phyloP scores from a whole-genome alignment of 1,140 invertebrate species.

The Drosophila prosaltans region DNA sequence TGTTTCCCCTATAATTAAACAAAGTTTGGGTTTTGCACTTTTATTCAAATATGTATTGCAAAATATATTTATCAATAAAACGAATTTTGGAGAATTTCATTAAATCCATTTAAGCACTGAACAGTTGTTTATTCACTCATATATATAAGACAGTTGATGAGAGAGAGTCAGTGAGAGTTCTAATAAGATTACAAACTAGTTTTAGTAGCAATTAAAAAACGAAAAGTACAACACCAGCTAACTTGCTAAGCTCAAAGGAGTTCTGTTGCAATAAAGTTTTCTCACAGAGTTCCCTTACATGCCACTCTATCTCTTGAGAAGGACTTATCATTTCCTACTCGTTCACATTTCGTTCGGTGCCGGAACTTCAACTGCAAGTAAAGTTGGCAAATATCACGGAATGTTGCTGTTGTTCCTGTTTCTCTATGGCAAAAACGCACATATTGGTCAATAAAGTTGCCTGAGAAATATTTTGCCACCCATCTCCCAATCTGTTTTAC shows the following conservation, averaged over 20 bases:
- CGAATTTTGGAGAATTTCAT: neutral
- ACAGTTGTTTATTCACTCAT: neutral
- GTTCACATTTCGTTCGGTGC: neutral
- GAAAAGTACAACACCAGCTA: neutral
- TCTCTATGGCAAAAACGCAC: constrained; percentile 43
- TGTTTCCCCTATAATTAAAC: no score
- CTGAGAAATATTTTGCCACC: constrained; percentile 64
- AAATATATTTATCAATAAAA: neutral
- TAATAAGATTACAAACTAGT: constrained; percentile 14
- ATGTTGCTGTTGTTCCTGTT: neutral
- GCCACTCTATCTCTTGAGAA: neutral
- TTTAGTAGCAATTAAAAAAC: constrained; percentile 1
- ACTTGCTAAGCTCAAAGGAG: constrained; percentile 1
- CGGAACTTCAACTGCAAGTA: constrained; percentile 15
- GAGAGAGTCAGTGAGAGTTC: neutral
- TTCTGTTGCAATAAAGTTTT: constrained; percentile 5
- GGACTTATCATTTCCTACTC: constrained; percentile 11
- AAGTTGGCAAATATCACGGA: constrained; percentile 31
- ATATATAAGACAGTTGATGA: neutral
- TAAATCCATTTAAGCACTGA: neutral
- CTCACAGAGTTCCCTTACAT: neutral
- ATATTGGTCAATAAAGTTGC: constrained; percentile 75
- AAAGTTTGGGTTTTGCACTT: no score
- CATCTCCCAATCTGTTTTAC: no score
- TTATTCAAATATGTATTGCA: no score